These are phyloP conservation scores for Genyomyrus donnyi DNA, from an alignment of 2,113 vertebrate species.

Conservation along the genomic window DNA sequence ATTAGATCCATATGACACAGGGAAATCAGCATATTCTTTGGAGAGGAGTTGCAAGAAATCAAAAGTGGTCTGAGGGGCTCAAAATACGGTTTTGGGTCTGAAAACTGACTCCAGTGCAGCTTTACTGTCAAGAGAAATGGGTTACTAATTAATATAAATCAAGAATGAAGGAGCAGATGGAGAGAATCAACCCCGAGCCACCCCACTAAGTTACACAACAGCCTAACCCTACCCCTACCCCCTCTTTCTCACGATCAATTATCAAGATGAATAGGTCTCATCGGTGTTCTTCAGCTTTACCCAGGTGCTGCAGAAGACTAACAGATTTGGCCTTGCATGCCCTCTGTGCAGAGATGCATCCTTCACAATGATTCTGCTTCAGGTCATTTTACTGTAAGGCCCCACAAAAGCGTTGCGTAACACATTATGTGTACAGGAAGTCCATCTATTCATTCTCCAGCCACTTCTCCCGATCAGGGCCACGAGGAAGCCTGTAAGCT, in stretches of 20 bases:
- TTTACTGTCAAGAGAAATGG: not conserved
- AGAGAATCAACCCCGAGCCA: not conserved
- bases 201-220: not conserved
- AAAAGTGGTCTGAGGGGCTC: not conserved
- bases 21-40: not conserved
- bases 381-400: not conserved
- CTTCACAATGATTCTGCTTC: not conserved
- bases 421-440: not conserved
- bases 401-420: not conserved
- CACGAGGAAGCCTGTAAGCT: not conserved
- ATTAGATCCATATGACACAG: not conserved
- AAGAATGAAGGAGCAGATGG: not conserved
- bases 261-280: not conserved
- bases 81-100: not conserved
- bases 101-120: not conserved
- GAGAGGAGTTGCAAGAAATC: not conserved
- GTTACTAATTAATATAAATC: not conserved
- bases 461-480: not conserved
- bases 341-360: not conserved
- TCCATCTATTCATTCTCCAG: not conserved
- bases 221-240: not conserved
- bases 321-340: not conserved
- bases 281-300: not conserved
- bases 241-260: not conserved
- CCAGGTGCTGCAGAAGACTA: not conserved